Conservation (phyloP, 2,888 invertebrate species). For the Melanostoma mellinum region DNA sequence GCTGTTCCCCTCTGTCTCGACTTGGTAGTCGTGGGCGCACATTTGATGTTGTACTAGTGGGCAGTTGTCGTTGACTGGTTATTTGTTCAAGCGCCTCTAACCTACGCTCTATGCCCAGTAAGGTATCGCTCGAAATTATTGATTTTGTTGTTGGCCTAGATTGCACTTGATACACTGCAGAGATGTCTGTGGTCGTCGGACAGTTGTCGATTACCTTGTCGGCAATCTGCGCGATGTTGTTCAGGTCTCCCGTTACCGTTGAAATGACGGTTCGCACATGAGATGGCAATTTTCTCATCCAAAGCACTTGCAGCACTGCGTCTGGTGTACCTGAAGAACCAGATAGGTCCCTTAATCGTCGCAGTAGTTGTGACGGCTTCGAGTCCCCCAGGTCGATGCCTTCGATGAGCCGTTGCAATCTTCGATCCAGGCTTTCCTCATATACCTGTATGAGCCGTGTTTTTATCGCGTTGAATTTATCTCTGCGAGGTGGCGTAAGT, state of each 20-base stretch:
- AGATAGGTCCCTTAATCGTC: conserved; percentile 14
- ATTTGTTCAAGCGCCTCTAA: too few species aligned
- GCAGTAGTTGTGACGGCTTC: conserved; percentile 19
- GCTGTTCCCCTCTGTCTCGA: conserved; percentile 1
- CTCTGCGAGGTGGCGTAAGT: not conserved
- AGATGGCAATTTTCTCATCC: not conserved
- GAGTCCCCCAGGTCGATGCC: conserved; percentile 14
- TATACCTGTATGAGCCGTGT: conserved; percentile 22
- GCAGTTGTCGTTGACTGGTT: too few species aligned
- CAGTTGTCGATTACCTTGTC: not conserved
- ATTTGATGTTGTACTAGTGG: too few species aligned
- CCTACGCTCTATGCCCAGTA: too few species aligned
- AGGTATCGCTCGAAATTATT: too few species aligned
- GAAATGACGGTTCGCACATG: conserved; percentile 10
- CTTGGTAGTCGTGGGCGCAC: not conserved
- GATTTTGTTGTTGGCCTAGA: too few species aligned
- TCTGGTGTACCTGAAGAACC: conserved; percentile 13
- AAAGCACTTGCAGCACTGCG: conserved; percentile 14
- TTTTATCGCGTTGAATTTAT: conserved; percentile 9
- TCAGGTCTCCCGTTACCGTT: not conserved
- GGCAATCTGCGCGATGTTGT: not conserved
- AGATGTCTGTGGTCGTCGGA: not conserved
- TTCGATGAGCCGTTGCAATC: conserved; percentile 4
- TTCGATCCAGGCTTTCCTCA: conserved; percentile 8
- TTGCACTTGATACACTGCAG: too few species aligned